Evolutionary conservation across 2,113 vertebrate genomes (phyloP).

Genomic region (Cyprinus carpio): DNA sequence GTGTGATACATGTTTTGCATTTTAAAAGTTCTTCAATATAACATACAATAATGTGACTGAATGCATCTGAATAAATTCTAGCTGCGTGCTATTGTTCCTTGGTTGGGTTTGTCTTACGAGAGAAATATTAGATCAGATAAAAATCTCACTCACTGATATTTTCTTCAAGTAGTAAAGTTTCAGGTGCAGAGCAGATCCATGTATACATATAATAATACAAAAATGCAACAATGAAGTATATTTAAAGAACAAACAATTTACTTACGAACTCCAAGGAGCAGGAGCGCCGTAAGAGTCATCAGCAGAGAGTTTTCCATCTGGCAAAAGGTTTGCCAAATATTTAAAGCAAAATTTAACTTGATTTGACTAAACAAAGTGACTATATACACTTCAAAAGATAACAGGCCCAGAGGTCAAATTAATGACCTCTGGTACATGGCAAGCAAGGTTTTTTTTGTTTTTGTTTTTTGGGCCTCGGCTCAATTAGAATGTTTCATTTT

Average conservation of each 20-base stretch:
- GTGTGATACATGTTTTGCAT: neutral
- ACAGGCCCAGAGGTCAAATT: conserved; percentile 34
- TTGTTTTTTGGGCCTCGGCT: neutral
- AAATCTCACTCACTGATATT: neutral
- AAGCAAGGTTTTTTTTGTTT: neutral
- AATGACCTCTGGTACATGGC: conserved; percentile 4
- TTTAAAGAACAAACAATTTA: neutral
- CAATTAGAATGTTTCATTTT: neutral
- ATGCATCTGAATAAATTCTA: neutral
- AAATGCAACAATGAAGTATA: neutral
- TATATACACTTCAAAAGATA: neutral
- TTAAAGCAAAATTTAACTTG: neutral
- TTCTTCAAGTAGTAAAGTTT: neutral
- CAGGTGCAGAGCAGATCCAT: neutral
- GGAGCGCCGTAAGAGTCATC: conserved; percentile 29
- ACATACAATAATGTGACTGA: neutral
- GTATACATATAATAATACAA: too few relatives aligned
- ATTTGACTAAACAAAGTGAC: neutral
- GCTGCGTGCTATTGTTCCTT: neutral
- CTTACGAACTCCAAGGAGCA: conserved; percentile 17
- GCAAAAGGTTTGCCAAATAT: neutral
- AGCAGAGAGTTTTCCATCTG: conserved; percentile 48
- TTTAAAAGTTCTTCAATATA: neutral
- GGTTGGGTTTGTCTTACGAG: neutral
- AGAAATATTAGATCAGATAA: neutral